Base-by-base conservation (phyloP, 2,797 vertebrate genomes). In the Silurus lanzhouensis region DNA sequence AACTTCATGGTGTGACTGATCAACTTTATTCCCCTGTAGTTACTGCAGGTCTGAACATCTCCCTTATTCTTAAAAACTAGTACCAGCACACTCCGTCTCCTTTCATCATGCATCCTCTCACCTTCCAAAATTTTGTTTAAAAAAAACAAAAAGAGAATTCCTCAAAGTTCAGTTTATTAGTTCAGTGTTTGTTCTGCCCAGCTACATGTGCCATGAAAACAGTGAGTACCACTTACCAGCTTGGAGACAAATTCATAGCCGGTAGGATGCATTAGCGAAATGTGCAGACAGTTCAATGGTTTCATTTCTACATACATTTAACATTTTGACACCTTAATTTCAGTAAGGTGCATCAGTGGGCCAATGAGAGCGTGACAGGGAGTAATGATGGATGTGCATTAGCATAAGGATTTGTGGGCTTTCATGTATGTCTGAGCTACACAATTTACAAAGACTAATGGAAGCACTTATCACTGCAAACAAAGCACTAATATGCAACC, bases 241-340 rank as follows among this genome's bases (percentile, higher is more conserved):
- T 31, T 48, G 72, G 55, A 68, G 48, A 76, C 38, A 68, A 81
- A 85, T 55, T 25, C 31, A 68, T 78, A 78, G 75, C 52, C 13
- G 27, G 60, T 19, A 78, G 83, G 63, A 68, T 6, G n/a, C 79
- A 67, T 46, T 78, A 61, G 71, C 44, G 67, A 82, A 67, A 85
- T 74, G 68, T 38, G 48, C 70, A 82, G 61, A 20, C 79, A 48
- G 70, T 44, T 82, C 79, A 85, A 57, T 75, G 79, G 27, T 76
- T 85, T 79, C 64, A 48, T 83, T 46, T 20, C 71, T 68, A 55
- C 52, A 44, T 46, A 70, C 85, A 77, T 75, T 77, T 82, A 86
- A 82, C 80, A 82, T 86, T 46, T 80, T 79, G 76, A 71, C 76
- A 77, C 72, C 72, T 86, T 82, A n/a, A 70, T 82, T 82, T 86